These are phyloP conservation scores for Dermolepida albohirtum DNA, from an alignment of 2,888 invertebrate genomes.

Conservation along the genomic window DNA sequence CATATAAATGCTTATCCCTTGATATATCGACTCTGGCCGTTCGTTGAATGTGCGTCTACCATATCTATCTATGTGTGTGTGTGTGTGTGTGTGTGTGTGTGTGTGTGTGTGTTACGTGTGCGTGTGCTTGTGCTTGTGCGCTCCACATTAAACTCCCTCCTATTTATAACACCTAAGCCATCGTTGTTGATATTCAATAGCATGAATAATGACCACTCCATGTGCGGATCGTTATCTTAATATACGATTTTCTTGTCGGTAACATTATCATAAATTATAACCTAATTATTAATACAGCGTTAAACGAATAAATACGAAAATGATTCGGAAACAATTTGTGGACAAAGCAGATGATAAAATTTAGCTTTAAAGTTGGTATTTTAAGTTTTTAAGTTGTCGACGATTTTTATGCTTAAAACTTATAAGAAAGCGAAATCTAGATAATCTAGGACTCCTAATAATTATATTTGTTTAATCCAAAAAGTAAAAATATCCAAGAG, in stretches of 20 bases:
- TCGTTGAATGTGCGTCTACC: neutral
- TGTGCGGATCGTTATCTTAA: slow-evolving; percentile 28
- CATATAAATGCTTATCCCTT: slow-evolving; percentile 38
- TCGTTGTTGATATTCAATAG: slow-evolving; percentile 36
- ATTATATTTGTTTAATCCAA: no score
- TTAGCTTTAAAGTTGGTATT: no score
- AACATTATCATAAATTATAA: slow-evolving; percentile 28
- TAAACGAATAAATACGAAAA: no score
- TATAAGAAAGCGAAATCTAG: no score
- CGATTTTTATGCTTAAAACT: no score
- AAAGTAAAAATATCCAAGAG: no score
- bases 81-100: neutral
- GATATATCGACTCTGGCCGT: slow-evolving; percentile 25
- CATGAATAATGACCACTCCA: slow-evolving; percentile 32
- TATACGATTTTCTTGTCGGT: slow-evolving; percentile 28
- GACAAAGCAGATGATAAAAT: no score
- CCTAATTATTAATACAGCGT: no score
- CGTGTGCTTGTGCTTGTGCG: neutral
- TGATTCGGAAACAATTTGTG: no score
- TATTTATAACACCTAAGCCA: slow-evolving; percentile 38
- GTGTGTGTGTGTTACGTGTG: neutral
- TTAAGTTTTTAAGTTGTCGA: no score
- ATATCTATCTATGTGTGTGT: neutral
- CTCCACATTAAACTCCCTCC: slow-evolving; percentile 21
- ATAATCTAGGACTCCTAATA: no score